Evolutionary conservation across 2,888 invertebrate genomes (phyloP).

Genomic region (Cepaea hortensis): DNA sequence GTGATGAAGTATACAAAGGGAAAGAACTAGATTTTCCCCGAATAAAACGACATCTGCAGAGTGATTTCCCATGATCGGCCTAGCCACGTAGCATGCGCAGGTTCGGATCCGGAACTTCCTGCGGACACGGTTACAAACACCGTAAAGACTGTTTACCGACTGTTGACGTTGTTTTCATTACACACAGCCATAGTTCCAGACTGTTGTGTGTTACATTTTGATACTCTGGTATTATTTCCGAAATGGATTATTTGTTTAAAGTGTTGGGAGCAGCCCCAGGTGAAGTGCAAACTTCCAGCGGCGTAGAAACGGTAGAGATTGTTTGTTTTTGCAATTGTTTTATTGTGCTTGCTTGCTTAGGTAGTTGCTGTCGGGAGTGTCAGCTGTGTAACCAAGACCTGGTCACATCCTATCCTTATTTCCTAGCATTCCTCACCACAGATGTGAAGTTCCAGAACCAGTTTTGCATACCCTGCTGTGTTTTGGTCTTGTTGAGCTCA

Average conservation of each 20-base stretch:
- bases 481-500: no score
- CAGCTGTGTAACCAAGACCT: no score
- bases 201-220: not conserved
- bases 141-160: not conserved
- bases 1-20: not conserved
- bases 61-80: no score
- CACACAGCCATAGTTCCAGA: not conserved
- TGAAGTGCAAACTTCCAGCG: conserved; percentile 85
- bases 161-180: not conserved
- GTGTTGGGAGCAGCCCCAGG: conserved; percentile 88
- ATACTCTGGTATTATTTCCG: not conserved
- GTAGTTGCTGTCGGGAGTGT: no score
- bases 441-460: no score
- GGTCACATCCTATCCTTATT: no score
- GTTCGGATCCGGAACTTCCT: conserved; percentile 60
- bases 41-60: not conserved
- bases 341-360: no score
- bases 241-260: conserved; percentile 78
- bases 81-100: conserved; percentile 64
- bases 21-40: not conserved
- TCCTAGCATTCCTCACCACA: no score
- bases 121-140: conserved; percentile 56
- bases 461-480: no score
- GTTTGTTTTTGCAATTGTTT: not conserved
- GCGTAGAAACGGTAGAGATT: conserved; percentile 89